Conservation (phyloP, 2,113 vertebrate genomes). For the Syngnathus floridae region DNA sequence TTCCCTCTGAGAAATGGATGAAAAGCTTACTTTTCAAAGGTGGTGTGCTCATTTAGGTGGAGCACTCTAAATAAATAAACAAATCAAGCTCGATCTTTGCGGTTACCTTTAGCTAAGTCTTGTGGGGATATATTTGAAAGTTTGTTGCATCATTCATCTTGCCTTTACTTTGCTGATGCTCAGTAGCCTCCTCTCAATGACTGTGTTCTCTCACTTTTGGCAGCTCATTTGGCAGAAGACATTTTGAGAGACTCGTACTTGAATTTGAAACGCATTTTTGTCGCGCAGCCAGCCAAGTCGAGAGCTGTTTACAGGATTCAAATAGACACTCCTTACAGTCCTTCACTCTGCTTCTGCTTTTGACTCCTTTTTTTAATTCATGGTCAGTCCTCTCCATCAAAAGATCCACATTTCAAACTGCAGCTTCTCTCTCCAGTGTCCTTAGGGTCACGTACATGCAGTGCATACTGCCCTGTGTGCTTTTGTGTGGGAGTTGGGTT, state of each 20-base stretch:
- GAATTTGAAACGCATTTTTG: constrained; percentile 16
- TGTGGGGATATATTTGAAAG: background rate
- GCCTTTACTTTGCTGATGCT: background rate
- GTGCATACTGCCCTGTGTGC: constrained; percentile 19
- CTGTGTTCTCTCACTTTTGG: constrained; percentile 1
- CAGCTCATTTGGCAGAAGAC: constrained; percentile 12
- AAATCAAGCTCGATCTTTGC: background rate
- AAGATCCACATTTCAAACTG: constrained; percentile 58
- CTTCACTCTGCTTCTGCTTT: constrained; percentile 1
- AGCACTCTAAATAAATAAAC: background rate
- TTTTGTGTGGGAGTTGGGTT: constrained; percentile 21
- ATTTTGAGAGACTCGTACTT: constrained; percentile 12
- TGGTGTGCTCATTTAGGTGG: background rate
- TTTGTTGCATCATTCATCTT: background rate
- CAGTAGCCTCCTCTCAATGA: background rate
- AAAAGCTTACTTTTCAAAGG: background rate
- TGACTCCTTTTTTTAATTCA: constrained; percentile 10
- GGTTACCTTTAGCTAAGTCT: background rate
- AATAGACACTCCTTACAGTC: constrained; percentile 3
- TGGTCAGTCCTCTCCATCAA: constrained; percentile 55
- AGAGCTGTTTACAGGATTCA: constrained; percentile 17
- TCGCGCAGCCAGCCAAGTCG: background rate
- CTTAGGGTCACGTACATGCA: constrained; percentile 10
- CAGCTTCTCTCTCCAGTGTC: constrained; percentile 33
- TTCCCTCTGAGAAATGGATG: background rate